Conservation (phyloP, 1,140 invertebrate species). For the Stenopsyche tienmushanensis region DNA sequence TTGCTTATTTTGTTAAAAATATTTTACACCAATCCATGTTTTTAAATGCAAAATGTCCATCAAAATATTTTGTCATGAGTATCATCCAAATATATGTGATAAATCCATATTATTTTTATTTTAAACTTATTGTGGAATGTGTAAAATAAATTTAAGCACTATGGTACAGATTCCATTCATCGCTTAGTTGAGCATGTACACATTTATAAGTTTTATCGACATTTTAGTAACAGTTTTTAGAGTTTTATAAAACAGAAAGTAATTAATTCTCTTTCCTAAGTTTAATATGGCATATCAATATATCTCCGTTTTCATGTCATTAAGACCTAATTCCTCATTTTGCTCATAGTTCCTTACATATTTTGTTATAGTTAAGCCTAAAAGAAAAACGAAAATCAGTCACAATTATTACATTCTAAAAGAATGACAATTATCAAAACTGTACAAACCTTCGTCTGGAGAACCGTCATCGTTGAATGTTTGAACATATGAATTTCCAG, state of each 20-base stretch:
- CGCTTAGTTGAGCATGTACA: not conserved
- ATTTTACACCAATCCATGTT: no score
- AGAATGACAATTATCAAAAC: constrained; percentile 1
- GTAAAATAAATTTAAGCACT: no score
- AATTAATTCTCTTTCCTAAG: no score
- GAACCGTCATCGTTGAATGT: constrained; percentile 72
- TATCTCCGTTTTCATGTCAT: constrained; percentile 94
- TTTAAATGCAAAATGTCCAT: no score
- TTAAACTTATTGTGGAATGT: not conserved
- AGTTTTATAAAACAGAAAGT: not conserved
- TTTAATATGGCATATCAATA: no score
- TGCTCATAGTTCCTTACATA: constrained; percentile 89
- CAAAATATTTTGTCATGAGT: no score
- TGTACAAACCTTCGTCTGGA: constrained; percentile 56
- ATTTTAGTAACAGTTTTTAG: not conserved
- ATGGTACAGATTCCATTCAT: not conserved
- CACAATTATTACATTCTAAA: not conserved
- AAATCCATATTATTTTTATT: not conserved
- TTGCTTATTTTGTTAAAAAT: no score
- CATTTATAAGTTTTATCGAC: not conserved
- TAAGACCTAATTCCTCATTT: constrained; percentile 94
- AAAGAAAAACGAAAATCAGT: constrained; percentile 26
- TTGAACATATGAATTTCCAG: constrained; percentile 96
- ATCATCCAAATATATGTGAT: no score
- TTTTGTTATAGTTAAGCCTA: constrained; percentile 70